Evolutionary conservation across 2,888 invertebrate species (phyloP).

Genomic region (Gerosis bhagava): DNA sequence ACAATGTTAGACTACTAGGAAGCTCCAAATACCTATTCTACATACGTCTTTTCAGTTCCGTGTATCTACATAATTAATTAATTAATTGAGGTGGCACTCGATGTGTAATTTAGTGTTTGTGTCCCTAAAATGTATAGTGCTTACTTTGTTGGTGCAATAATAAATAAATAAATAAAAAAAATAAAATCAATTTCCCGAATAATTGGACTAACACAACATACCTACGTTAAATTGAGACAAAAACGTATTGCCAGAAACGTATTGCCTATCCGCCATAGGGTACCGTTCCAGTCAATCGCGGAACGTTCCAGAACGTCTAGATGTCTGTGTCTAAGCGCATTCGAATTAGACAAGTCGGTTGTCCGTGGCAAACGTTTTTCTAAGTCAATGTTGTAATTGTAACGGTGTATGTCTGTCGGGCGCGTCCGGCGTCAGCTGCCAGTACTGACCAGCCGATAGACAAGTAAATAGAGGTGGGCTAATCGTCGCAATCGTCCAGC

Average conservation of each 20-base stretch:
- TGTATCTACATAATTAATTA: no score
- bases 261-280: constrained; percentile 22
- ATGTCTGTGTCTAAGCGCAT: constrained; percentile 49
- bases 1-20: no score
- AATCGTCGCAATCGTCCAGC: constrained; percentile 77
- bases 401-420: constrained; percentile 71
- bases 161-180: no score
- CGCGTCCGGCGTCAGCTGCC: constrained; percentile 76
- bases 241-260: constrained; percentile 35
- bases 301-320: constrained; percentile 46
- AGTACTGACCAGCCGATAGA: constrained; percentile 67
- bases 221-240: constrained; percentile 42
- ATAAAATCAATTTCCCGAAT: no score
- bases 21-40: no score
- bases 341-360: constrained; percentile 51
- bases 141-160: no score
- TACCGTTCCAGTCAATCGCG: constrained; percentile 49
- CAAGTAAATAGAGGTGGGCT: constrained; percentile 78
- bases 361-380: constrained; percentile 76
- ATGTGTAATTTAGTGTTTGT: no score
- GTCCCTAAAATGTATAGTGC: no score
- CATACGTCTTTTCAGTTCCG: no score
- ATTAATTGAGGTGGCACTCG: no score
- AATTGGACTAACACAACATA: no score
- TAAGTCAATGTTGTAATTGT: constrained; percentile 78